Conservation (phyloP, 2,113 vertebrate genomes). For the Chionomys nivalis region DNA sequence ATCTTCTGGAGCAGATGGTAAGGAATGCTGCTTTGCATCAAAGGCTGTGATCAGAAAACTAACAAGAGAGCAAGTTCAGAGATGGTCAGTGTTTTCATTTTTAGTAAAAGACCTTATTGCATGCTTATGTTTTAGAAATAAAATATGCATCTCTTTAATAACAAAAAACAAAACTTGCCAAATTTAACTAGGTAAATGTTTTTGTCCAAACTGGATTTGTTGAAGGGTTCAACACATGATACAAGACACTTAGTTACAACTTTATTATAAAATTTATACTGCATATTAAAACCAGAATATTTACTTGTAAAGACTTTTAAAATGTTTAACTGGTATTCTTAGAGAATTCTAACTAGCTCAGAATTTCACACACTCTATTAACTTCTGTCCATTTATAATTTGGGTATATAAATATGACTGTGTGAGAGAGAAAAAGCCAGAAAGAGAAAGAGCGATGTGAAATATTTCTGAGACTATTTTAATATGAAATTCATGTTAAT, state of each 20-base stretch:
- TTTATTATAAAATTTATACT: conserved; percentile 8
- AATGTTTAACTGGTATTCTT: neutral
- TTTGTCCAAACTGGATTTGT: neutral
- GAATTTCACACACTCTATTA: neutral
- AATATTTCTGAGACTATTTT: neutral
- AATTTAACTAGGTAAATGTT: neutral
- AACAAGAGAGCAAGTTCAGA: neutral
- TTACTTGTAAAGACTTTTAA: neutral
- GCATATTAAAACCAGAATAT: conserved; percentile 33
- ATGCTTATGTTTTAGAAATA: neutral
- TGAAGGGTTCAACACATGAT: neutral
- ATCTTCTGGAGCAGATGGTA: neutral
- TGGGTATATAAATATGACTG: neutral
- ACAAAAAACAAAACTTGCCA: neutral
- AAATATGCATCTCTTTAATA: neutral
- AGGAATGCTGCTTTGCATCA: neutral
- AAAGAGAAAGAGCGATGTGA: neutral
- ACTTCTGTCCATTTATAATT: neutral
- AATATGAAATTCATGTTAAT: neutral
- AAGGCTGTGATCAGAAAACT: neutral
- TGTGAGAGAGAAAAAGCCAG: neutral
- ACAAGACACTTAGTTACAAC: neutral
- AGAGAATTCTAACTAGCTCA: neutral
- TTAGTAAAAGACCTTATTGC: neutral
- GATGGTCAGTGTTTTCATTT: neutral